Evolutionary conservation across 2,888 invertebrate genomes (phyloP).

Genomic region (Spicauda simplicius): DNA sequence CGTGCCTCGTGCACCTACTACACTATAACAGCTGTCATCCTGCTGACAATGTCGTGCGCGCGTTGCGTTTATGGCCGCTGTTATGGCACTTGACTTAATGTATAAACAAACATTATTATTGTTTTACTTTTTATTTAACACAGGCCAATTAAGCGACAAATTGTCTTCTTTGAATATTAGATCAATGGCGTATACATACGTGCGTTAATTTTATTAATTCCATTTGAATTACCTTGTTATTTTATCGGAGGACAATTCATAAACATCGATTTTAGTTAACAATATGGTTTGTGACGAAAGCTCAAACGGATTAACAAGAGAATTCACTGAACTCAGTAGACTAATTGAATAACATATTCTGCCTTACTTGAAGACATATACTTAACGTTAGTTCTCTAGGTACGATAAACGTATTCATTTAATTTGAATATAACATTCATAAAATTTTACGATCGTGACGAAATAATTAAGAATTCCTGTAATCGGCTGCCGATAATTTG

Average conservation of each 20-base stretch:
- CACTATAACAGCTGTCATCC: conserved; percentile 45
- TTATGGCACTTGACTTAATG: conserved; percentile 35
- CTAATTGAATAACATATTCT: neutral
- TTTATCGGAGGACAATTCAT: neutral
- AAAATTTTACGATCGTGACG: neutral
- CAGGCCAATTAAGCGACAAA: neutral
- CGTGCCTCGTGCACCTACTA: conserved; percentile 28
- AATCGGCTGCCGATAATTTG: neutral
- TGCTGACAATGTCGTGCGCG: conserved; percentile 46
- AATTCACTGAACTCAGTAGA: neutral
- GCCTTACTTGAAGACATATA: neutral
- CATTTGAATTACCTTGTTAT: neutral
- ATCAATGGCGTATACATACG: neutral
- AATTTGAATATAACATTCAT: neutral
- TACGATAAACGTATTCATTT: neutral
- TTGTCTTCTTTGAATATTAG: neutral
- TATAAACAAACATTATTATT: conserved; percentile 25
- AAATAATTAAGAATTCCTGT: neutral
- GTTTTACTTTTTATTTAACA: neutral
- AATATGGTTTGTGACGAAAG: neutral
- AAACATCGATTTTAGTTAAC: neutral
- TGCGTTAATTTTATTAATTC: neutral
- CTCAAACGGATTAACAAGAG: neutral
- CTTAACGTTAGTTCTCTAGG: neutral
- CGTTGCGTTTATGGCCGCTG: conserved; percentile 42